These are phyloP conservation scores for Oscheius sp. DNA, from an alignment of 2,888 invertebrate species.

Conservation along the genomic window DNA sequence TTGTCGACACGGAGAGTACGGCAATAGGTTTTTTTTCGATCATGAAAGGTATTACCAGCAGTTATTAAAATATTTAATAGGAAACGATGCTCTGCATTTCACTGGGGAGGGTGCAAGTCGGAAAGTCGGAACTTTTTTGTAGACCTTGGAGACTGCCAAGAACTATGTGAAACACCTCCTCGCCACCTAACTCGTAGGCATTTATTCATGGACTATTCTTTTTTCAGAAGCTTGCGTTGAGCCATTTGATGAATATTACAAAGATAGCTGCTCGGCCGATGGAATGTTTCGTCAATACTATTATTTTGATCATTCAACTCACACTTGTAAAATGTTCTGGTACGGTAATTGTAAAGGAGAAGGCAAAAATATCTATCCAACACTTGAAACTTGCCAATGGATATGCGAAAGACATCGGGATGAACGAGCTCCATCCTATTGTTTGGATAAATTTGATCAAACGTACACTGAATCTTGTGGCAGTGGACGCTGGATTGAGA, in stretches of 20 bases:
- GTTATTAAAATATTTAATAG: slow-evolving; percentile 10
- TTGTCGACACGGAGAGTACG: slow-evolving; percentile 61
- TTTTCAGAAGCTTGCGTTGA: slow-evolving; percentile 58
- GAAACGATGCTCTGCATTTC: slow-evolving; percentile 59
- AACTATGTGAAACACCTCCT: slow-evolving; percentile 57
- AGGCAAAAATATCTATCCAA: slow-evolving; percentile 63
- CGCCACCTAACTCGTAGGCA: slow-evolving; percentile 50
- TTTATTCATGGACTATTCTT: background rate
- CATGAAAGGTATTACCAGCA: background rate
- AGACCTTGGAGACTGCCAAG: slow-evolving; percentile 49
- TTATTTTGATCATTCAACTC: slow-evolving; percentile 57
- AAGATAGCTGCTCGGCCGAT: slow-evolving; percentile 38
- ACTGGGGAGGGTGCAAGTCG: slow-evolving; percentile 64
- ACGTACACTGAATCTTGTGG: slow-evolving; percentile 62
- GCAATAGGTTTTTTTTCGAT: slow-evolving; percentile 64
- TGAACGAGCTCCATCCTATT: slow-evolving; percentile 57
- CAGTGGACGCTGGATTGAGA: slow-evolving; percentile 59
- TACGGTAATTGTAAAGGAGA: slow-evolving; percentile 64
- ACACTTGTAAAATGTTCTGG: slow-evolving; percentile 66
- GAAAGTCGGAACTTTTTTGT: slow-evolving; percentile 59
- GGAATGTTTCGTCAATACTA: slow-evolving; percentile 58
- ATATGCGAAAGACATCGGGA: slow-evolving; percentile 62
- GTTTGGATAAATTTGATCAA: slow-evolving; percentile 61
- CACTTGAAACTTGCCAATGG: slow-evolving; percentile 65
- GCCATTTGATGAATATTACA: slow-evolving; percentile 55